These are phyloP conservation scores for Siphamia tubifer DNA, from an alignment of 2,113 vertebrate genomes.

Conservation along the genomic window DNA sequence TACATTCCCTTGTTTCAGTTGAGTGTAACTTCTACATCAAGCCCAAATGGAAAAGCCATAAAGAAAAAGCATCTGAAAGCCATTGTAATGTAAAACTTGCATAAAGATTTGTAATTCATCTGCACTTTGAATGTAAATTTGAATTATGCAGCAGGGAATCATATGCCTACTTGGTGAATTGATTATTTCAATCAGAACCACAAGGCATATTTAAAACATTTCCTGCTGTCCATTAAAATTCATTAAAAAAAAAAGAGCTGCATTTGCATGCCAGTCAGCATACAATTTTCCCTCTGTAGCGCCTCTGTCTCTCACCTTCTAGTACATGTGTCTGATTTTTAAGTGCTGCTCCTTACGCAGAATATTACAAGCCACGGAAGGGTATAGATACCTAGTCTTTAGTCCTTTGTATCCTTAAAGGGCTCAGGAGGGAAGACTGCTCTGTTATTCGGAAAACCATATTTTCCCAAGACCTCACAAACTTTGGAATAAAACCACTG, in stretches of 20 bases:
- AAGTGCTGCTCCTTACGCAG: background rate
- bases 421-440: background rate
- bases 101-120: background rate
- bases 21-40: constrained; percentile 20
- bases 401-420: background rate
- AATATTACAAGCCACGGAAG: background rate
- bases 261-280: background rate
- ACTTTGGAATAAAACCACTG: background rate
- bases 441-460: constrained; percentile 5
- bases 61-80: background rate
- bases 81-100: constrained; percentile 16
- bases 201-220: background rate
- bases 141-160: constrained; percentile 18
- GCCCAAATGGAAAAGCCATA: background rate
- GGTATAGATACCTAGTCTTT: background rate
- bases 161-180: background rate
- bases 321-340: background rate
- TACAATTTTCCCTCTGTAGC: background rate
- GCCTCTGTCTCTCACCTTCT: too few species aligned
- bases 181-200: background rate
- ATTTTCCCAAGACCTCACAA: background rate
- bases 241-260: background rate
- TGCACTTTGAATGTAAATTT: constrained; percentile 6
- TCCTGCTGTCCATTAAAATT: constrained; percentile 6
- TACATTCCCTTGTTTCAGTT: constrained; percentile 18